Evolutionary conservation across 2,113 vertebrate species (phyloP).

Genomic region (Herpetotheres cachinnans): DNA sequence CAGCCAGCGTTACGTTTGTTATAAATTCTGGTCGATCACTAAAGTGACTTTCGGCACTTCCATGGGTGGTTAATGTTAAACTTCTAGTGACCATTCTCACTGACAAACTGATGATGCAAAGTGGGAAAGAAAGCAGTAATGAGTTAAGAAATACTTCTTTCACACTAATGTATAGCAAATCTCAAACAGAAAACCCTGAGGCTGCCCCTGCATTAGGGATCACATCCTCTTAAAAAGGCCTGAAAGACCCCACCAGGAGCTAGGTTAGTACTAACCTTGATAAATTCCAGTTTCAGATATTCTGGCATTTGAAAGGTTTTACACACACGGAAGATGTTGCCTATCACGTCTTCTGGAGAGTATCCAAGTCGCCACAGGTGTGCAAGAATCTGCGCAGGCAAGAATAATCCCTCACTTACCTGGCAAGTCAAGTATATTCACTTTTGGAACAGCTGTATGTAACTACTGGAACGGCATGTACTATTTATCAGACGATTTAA

Average conservation of each 20-base stretch:
- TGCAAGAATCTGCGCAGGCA: slow-evolving; percentile 81
- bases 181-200: background rate
- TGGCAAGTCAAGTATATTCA: background rate
- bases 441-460: background rate
- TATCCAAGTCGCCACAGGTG: slow-evolving; percentile 97
- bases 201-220: background rate
- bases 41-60: background rate
- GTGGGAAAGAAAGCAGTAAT: background rate
- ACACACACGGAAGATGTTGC: slow-evolving; percentile 95
- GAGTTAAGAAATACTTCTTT: background rate
- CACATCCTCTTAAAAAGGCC: background rate
- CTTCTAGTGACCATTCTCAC: background rate
- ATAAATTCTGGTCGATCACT: background rate
- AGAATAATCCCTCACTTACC: background rate
- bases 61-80: background rate
- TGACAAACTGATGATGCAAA: background rate
- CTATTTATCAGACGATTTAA: background rate
- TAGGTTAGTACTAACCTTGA: slow-evolving; percentile 81
- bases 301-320: slow-evolving; percentile 96
- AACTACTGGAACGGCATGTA: background rate
- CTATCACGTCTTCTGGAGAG: slow-evolving; percentile 93
- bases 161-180: background rate
- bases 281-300: slow-evolving; percentile 95
- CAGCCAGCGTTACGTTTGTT: background rate
- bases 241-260: background rate